phyloP scores from a whole-genome alignment of 2,113 vertebrate species.

The Micronycteris hirsuta region DNA sequence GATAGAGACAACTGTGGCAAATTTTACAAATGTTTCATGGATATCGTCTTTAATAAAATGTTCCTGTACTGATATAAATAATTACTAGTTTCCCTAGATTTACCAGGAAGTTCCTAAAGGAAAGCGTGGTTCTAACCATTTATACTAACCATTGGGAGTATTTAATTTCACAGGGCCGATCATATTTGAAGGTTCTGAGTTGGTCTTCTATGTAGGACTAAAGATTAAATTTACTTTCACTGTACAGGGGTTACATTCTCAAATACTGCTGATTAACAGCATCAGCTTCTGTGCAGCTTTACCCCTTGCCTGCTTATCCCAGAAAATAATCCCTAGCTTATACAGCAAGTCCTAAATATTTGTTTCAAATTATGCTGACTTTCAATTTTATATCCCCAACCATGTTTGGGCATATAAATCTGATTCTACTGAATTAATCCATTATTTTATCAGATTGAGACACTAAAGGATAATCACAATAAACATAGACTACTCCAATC shows the following conservation, averaged over 20 bases:
- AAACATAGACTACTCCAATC: background rate
- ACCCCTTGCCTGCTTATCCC: background rate
- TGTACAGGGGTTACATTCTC: background rate
- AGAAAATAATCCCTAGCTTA: background rate
- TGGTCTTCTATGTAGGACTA: background rate
- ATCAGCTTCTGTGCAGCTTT: background rate
- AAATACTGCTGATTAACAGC: background rate
- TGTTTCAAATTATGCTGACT: background rate
- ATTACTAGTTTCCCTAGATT: background rate
- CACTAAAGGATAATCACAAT: background rate
- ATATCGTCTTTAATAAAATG: background rate
- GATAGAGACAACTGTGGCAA: background rate
- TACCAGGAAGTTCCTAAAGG: background rate
- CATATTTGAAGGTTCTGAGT: background rate
- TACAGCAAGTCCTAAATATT: background rate
- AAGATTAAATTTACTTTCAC: background rate
- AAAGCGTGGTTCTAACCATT: background rate
- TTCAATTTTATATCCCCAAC: background rate
- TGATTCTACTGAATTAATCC: background rate
- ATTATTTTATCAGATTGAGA: background rate
- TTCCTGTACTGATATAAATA: background rate
- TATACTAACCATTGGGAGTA: background rate
- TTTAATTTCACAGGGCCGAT: background rate
- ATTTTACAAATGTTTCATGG: background rate
- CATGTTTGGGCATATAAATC: background rate